phyloP scores from a whole-genome alignment of 2,113 vertebrate species.

The Cololabis saira region DNA sequence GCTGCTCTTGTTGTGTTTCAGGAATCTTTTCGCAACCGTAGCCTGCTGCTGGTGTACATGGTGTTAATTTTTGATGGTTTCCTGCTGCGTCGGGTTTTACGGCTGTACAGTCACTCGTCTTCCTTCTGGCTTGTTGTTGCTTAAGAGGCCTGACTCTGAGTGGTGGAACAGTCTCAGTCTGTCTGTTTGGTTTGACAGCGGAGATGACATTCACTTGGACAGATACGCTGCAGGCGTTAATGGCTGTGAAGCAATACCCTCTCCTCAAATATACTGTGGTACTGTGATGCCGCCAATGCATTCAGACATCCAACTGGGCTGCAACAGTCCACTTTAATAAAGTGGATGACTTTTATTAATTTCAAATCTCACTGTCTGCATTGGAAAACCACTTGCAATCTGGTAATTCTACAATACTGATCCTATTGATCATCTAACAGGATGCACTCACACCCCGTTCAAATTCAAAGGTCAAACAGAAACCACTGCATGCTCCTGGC shows the following conservation, averaged over 20 bases:
- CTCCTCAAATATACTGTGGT: background rate
- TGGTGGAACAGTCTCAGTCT: constrained; percentile 1
- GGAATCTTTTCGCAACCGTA: background rate
- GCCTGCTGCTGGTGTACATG: background rate
- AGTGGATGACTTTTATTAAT: background rate
- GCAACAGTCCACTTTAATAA: background rate
- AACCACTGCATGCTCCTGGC: background rate
- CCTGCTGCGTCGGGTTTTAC: background rate
- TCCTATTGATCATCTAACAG: background rate
- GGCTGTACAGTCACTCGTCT: background rate
- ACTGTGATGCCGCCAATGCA: background rate
- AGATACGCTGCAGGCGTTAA: constrained; percentile 2
- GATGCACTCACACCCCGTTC: background rate
- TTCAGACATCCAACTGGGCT: background rate
- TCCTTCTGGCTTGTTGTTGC: background rate
- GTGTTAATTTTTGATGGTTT: background rate
- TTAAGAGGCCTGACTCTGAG: constrained; percentile 3
- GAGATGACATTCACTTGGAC: constrained; percentile 13
- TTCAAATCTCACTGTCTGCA: background rate
- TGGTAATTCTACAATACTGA: background rate
- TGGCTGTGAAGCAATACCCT: constrained; percentile 2
- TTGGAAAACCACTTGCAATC: background rate
- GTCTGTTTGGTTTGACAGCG: background rate
- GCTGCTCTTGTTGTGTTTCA: background rate
- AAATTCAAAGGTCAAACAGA: constrained; percentile 6